Percentiles rank a stretch among this genome's conserved stretches.
These are phyloP conservation scores for Loriculus beryllinus DNA, from an alignment of 2,797 vertebrate genomes.

Conservation along the genomic window DNA sequence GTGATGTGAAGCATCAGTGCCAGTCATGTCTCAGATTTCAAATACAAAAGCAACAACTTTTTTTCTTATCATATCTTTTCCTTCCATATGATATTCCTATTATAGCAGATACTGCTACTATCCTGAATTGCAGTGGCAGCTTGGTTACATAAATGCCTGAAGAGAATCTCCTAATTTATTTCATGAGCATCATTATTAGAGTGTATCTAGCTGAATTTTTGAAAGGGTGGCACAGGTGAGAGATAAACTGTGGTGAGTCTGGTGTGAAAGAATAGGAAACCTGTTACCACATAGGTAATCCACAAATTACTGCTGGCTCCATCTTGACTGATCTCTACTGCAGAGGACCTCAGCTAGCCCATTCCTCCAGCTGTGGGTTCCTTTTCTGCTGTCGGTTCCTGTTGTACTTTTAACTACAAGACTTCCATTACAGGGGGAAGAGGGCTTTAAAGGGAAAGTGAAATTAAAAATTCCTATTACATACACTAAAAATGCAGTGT, in stretches of 20 bases:
- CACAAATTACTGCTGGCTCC: background rate
- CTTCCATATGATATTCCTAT: background rate
- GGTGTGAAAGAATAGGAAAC: background rate
- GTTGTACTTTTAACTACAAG: background rate
- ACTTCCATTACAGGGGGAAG: background rate
- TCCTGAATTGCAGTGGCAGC: background rate
- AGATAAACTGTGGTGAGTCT: background rate
- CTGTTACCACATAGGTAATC: background rate
- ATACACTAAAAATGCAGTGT: background rate
- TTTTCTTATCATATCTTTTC: background rate
- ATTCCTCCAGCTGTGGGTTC: background rate
- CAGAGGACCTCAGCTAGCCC: background rate
- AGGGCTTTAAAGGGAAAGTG: background rate
- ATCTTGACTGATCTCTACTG: background rate
- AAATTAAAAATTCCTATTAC: background rate
- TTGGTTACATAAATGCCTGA: background rate
- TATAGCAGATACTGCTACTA: background rate
- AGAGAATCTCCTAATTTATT: background rate
- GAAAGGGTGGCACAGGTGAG: background rate
- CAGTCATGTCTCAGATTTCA: background rate
- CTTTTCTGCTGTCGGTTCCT: background rate
- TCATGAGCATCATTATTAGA: background rate
- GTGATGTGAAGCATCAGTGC: rapidly evolving
- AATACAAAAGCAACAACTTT: background rate
- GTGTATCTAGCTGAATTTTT: background rate